Evolutionary conservation across 2,113 vertebrate genomes (phyloP).

Genomic region (Calonectris borealis): DNA sequence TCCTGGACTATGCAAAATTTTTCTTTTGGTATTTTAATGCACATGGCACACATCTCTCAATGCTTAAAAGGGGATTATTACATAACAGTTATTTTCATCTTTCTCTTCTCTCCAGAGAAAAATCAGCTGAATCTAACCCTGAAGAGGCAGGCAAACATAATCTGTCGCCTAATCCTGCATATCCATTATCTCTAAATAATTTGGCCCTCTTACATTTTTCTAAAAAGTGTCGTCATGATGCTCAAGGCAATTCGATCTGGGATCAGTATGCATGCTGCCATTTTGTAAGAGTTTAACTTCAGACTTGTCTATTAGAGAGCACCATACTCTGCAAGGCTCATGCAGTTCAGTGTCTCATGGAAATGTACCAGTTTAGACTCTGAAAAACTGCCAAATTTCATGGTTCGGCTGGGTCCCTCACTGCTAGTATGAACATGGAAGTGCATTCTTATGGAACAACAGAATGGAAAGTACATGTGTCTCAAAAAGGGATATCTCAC

Average conservation of each 20-base stretch:
- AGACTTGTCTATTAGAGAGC: neutral
- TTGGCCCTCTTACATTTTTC: neutral
- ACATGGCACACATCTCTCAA: accelerated
- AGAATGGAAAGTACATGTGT: neutral
- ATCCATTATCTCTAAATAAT: neutral
- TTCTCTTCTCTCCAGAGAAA: neutral
- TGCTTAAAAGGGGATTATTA: neutral
- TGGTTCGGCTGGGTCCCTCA: neutral
- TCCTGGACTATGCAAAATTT: neutral
- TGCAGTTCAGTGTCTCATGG: neutral
- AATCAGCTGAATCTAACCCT: neutral
- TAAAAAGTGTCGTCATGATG: neutral
- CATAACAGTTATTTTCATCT: neutral
- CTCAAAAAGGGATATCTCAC: neutral
- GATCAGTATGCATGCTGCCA: neutral
- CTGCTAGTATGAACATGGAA: neutral
- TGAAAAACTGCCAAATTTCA: neutral
- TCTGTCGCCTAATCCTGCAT: neutral
- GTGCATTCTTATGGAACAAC: neutral
- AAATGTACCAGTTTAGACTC: neutral
- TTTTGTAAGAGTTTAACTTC: neutral
- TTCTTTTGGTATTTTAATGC: neutral
- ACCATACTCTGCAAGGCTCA: neutral
- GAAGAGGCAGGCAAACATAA: neutral
- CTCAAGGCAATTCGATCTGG: neutral